phyloP scores from a whole-genome alignment of 64 coral and sea anemone genomes.

The Orbicella faveolata region DNA sequence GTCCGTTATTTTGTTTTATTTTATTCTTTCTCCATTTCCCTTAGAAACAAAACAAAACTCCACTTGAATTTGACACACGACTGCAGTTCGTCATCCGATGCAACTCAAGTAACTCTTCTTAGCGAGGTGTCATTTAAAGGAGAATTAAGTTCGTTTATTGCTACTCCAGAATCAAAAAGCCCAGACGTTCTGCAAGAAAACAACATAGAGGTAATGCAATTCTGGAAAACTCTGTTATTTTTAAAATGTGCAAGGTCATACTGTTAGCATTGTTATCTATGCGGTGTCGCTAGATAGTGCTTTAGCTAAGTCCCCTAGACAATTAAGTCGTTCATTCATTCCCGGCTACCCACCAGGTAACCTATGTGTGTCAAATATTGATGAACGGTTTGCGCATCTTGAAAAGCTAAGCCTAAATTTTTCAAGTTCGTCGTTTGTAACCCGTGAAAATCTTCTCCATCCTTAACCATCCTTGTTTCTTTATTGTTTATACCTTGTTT shows the following conservation, averaged over 20 bases:
- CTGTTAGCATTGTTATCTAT: background rate
- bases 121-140: background rate
- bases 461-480: no score
- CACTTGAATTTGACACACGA: background rate
- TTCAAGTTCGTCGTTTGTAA: no score
- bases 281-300: no score
- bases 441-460: no score
- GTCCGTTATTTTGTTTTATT: background rate
- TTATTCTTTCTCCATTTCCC: background rate
- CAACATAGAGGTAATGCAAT: background rate
- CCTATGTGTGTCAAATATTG: no score
- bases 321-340: no score
- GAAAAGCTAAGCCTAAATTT: no score
- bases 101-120: background rate
- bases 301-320: no score
- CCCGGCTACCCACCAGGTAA: no score
- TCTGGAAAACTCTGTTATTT: background rate
- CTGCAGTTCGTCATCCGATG: background rate
- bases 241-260: background rate
- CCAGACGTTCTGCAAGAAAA: background rate
- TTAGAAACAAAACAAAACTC: constrained; percentile 26
- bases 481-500: no score
- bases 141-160: background rate
- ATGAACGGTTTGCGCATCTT: no score
- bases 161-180: background rate